phyloP scores from a whole-genome alignment of 2,113 vertebrate species.

The Calyptomena viridis region DNA sequence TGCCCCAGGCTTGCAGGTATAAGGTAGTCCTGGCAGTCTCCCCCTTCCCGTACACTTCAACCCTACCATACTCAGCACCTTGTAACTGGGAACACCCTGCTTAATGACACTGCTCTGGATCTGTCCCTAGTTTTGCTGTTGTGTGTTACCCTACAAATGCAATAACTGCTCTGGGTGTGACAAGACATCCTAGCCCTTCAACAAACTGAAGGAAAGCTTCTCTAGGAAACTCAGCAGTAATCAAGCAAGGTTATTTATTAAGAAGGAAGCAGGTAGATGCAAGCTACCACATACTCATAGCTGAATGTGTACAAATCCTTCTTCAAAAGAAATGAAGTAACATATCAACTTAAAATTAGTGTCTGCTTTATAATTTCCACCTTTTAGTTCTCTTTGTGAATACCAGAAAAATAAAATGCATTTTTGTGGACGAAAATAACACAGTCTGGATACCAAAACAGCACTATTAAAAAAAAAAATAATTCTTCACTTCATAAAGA shows the following conservation, averaged over 20 bases:
- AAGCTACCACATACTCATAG: not conserved
- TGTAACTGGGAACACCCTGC: too few relatives aligned
- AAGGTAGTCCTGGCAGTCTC: not conserved
- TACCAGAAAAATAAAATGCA: not conserved
- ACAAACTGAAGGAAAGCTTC: not conserved
- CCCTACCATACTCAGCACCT: too few relatives aligned
- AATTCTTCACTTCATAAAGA: not conserved
- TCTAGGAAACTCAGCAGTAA: not conserved
- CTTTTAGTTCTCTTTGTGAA: not conserved
- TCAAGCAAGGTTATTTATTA: not conserved
- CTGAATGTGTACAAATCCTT: not conserved
- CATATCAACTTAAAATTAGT: not conserved
- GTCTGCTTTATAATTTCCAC: not conserved
- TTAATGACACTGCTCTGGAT: not conserved
- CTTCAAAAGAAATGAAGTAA: not conserved
- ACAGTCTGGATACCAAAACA: not conserved
- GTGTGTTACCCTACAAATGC: not conserved
- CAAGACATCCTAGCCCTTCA: not conserved
- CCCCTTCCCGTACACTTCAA: accelerated
- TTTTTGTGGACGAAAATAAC: not conserved
- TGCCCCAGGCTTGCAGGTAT: not conserved
- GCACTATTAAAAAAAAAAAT: not conserved
- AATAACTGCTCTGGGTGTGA: not conserved
- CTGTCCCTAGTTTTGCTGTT: not conserved
- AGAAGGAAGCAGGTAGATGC: not conserved